Base-by-base conservation (phyloP, 2,797 vertebrate species). In the Hafferia zeledoni region DNA sequence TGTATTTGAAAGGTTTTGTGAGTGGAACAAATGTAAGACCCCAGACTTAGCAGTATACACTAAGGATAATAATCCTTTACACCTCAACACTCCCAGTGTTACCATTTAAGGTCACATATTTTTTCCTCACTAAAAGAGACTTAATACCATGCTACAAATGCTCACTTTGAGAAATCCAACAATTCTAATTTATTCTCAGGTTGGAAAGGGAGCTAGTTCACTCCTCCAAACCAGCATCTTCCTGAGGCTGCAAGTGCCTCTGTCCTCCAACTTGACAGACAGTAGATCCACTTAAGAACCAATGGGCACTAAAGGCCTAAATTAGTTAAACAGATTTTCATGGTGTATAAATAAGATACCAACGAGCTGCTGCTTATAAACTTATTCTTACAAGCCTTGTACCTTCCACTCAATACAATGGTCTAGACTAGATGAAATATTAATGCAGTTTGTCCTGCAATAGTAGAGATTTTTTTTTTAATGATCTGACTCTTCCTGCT, bases 331-430 rank as follows among this genome's bases (percentile, higher is more conserved):
- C 5, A 41, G 33, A 60, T 64, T 72, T 77, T 59, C 59, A 90
- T 17, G 39, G 59, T 39, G 72, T 82, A 77, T 95, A 97, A 97
- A 96, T 97, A 95, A 96, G 86, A 86, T 39, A 47, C 59, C 71
- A 77, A n/a, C 74, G 87, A 94, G 83, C 61, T 92, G 92, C 65
- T 83, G 83, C 50, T 74, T 72, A 30, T 30, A 92, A 37, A 53
- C 41, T 78, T 83, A 88, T 96, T 95, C 96, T 97, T 91, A 92
- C 8, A 69, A 96, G 90, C 87, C 79, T 56, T 93, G 44, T 60
- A 74, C 65, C 49, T 91, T 91, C 52, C n/a, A 80, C 50, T 71
- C 23, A 93, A 84, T 56, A 61, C 53, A 59, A 35, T 2, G 7
- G 31, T 61, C 61, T 65, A 75, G 69, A 75, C 88, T 4, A 69